Conservation (phyloP, 1,140 invertebrate species). For the Platorchestia sp. region DNA sequence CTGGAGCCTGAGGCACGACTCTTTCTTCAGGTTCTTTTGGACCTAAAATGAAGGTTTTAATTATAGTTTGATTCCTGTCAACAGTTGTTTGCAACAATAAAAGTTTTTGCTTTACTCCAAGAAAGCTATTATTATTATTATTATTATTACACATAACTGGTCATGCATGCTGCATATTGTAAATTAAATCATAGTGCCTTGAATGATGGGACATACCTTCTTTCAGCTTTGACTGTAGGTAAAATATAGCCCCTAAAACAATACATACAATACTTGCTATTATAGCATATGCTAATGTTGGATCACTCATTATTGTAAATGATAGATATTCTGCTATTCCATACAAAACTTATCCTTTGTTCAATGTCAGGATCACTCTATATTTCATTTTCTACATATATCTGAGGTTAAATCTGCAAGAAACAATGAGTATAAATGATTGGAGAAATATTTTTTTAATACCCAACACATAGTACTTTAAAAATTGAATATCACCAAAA, state of each 20-base stretch:
- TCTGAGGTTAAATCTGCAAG: too few relatives aligned
- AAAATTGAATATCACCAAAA: too few relatives aligned
- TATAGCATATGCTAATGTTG: slow-evolving; percentile 18
- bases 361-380: neutral
- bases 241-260: slow-evolving; percentile 18
- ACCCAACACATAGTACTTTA: too few relatives aligned
- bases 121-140: too few relatives aligned
- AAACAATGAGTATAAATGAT: too few relatives aligned
- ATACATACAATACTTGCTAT: neutral
- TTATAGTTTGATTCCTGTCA: neutral
- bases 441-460: too few relatives aligned
- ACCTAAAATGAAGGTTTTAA: neutral
- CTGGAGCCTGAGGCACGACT: neutral
- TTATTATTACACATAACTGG: too few relatives aligned
- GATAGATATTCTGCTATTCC: neutral
- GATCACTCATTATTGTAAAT: slow-evolving; percentile 26
- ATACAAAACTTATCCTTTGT: neutral
- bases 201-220: neutral
- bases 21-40: neutral
- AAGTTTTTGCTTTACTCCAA: neutral
- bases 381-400: too few relatives aligned
- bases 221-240: neutral
- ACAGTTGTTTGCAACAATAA: neutral
- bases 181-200: neutral
- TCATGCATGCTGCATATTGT: too few relatives aligned